Evolutionary conservation across 2,888 invertebrate species (phyloP).

Genomic region (Rhagophthalmus giganteus): DNA sequence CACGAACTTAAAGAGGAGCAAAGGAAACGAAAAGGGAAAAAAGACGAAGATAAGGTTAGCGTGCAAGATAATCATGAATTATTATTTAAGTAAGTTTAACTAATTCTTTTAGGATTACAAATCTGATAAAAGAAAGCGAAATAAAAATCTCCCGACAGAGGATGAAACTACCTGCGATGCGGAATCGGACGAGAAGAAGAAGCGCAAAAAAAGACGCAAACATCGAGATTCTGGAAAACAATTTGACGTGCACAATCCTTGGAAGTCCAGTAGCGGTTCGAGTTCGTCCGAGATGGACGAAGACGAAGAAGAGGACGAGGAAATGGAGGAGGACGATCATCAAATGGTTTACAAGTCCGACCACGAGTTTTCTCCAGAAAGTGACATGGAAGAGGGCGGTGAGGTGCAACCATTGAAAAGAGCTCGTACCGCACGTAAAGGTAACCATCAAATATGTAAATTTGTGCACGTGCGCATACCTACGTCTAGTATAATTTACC

Average conservation of each 20-base stretch:
- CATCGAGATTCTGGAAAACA: slow-evolving; percentile 41
- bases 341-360: slow-evolving; percentile 72
- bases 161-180: slow-evolving; percentile 54
- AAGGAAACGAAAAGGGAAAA: slow-evolving; percentile 56
- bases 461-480: no score
- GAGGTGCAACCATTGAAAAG: slow-evolving; percentile 75
- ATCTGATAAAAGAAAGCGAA: slow-evolving; percentile 47
- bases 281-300: slow-evolving; percentile 50
- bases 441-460: slow-evolving; percentile 52
- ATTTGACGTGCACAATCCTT: slow-evolving; percentile 61
- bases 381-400: slow-evolving; percentile 75
- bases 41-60: slow-evolving; percentile 44
- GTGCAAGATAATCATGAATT: slow-evolving; percentile 1
- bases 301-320: slow-evolving; percentile 55
- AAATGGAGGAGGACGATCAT: slow-evolving; percentile 52
- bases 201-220: slow-evolving; percentile 49
- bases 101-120: slow-evolving; percentile 41
- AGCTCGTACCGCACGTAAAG: slow-evolving; percentile 83
- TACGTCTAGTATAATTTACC: no score
- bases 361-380: slow-evolving; percentile 92
- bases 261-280: slow-evolving; percentile 64
- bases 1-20: slow-evolving; percentile 68
- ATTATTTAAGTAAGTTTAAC: no score
- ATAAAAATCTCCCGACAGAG: slow-evolving; percentile 42
- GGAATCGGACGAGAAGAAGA: slow-evolving; percentile 55